Conservation (phyloP, 2,113 vertebrate genomes). For the Chinchilla lanigera region DNA sequence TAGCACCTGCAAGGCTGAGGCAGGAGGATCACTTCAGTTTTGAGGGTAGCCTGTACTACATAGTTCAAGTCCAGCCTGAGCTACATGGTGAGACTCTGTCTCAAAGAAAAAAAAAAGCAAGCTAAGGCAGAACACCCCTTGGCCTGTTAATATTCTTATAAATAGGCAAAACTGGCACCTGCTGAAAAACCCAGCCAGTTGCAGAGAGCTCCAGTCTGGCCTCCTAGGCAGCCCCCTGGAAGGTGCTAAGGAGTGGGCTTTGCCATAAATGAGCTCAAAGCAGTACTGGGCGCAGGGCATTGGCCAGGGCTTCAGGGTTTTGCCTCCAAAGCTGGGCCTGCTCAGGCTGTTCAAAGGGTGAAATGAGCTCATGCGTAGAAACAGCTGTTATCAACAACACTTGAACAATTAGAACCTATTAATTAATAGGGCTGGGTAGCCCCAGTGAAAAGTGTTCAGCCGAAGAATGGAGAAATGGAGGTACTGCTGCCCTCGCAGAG, state of each 20-base stretch:
- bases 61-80: too few species aligned
- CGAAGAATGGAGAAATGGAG: neutral
- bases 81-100: neutral
- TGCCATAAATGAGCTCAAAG: neutral
- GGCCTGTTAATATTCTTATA: neutral
- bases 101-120: neutral
- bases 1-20: neutral
- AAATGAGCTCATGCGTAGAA: neutral
- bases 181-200: neutral
- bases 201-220: neutral
- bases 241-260: neutral
- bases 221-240: neutral
- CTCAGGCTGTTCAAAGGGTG: neutral
- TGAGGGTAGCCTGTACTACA: neutral
- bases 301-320: neutral
- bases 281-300: too few species aligned
- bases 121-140: neutral
- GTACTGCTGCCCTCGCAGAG: neutral
- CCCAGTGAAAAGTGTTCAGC: neutral
- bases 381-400: neutral
- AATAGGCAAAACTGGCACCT: neutral
- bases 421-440: neutral
- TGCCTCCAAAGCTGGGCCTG: neutral
- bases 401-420: neutral
- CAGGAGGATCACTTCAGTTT: neutral